Percentiles rank a stretch among this genome's conserved stretches.
phyloP scores from a whole-genome alignment of 2,888 invertebrate species.

The Caenorhabditis becei region DNA sequence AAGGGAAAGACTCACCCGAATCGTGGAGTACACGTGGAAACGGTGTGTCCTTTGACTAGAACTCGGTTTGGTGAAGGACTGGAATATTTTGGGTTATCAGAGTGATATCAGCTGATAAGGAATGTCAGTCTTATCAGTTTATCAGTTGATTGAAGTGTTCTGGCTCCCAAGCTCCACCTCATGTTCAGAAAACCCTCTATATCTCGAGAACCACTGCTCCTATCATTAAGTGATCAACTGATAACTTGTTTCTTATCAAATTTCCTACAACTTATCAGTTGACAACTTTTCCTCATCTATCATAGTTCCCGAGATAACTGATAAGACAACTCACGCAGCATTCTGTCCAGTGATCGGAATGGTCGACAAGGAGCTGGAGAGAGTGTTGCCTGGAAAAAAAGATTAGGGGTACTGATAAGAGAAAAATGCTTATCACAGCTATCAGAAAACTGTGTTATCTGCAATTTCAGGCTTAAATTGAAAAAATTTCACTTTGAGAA shows the following conservation, averaged over 20 bases:
- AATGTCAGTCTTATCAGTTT: too few species aligned
- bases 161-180: too few species aligned
- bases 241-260: neutral
- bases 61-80: slow-evolving; percentile 55
- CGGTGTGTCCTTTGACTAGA: slow-evolving; percentile 75
- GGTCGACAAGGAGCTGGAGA: slow-evolving; percentile 62
- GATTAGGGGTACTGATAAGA: too few species aligned
- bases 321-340: slow-evolving; percentile 7
- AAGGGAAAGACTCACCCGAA: slow-evolving; percentile 46
- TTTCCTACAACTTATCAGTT: neutral
- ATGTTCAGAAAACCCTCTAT: too few species aligned
- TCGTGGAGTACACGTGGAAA: slow-evolving; percentile 61
- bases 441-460: too few species aligned
- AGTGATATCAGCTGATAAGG: too few species aligned
- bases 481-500: too few species aligned
- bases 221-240: neutral
- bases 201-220: too few species aligned
- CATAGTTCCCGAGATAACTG: neutral
- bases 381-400: slow-evolving; percentile 54
- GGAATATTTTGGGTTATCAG: too few species aligned
- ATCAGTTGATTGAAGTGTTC: too few species aligned
- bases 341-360: slow-evolving; percentile 50
- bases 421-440: too few species aligned
- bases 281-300: neutral
- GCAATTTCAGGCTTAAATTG: too few species aligned